Percentiles rank a stretch among this genome's conserved stretches.
These are phyloP conservation scores for Wasmannia auropunctata DNA, from an alignment of 1,140 invertebrate species.

Conservation along the genomic window DNA sequence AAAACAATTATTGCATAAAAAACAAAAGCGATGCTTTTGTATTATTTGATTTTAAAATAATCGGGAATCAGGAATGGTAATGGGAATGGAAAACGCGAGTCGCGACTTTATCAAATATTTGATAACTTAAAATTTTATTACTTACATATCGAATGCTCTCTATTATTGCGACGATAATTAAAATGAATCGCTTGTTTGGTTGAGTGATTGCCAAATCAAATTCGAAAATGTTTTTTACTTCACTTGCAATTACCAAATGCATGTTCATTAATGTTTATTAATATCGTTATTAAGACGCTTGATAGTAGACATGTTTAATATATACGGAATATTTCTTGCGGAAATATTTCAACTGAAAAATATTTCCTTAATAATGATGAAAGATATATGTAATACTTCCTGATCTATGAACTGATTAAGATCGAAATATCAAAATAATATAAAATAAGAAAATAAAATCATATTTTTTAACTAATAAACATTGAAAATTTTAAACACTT, in stretches of 20 bases:
- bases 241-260: constrained; percentile 9
- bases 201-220: neutral
- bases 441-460: neutral
- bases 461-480: neutral
- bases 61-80: neutral
- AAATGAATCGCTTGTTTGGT: neutral
- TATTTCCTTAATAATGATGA: neutral
- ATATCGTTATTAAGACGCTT: too few species aligned
- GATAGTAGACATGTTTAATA: neutral
- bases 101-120: constrained; percentile 19
- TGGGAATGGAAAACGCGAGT: neutral
- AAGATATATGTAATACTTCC: neutral
- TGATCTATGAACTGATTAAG: neutral
- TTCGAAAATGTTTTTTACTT: neutral
- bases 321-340: neutral
- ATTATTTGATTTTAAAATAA: constrained; percentile 36
- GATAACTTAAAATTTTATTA: constrained; percentile 40
- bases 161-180: constrained; percentile 13
- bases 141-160: neutral
- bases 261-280: neutral
- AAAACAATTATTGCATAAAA: neutral
- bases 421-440: neutral
- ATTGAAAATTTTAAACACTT: neutral
- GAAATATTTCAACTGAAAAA: neutral
- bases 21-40: neutral